Evolutionary conservation across 1,140 invertebrate genomes (phyloP).

Genomic region (Kradibia gibbosae): DNA sequence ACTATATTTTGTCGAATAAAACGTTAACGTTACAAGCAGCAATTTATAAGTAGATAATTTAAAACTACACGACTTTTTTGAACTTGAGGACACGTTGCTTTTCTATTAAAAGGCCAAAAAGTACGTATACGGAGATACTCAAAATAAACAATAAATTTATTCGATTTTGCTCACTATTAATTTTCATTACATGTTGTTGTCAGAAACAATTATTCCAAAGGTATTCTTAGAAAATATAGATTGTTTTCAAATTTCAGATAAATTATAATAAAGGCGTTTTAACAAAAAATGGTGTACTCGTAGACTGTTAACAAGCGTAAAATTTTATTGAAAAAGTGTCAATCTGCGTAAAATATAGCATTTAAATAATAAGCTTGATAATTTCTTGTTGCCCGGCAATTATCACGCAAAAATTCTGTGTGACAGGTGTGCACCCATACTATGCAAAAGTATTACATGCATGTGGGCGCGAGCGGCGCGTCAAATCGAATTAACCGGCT

Average conservation of each 20-base stretch:
- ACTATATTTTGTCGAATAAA: too few species aligned
- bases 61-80: too few species aligned
- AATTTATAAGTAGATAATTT: too few species aligned
- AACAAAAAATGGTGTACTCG: neutral
- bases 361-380: constrained; percentile 1
- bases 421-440: neutral
- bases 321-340: constrained; percentile 10
- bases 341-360: neutral
- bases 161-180: too few species aligned
- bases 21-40: too few species aligned
- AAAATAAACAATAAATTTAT: too few species aligned
- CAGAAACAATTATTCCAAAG: too few species aligned
- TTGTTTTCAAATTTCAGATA: too few species aligned
- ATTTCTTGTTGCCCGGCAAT: neutral
- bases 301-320: neutral
- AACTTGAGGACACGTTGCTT: too few species aligned
- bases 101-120: too few species aligned
- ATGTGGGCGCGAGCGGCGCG: constrained; percentile 55
- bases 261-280: neutral
- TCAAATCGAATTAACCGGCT: constrained; percentile 69
- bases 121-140: too few species aligned
- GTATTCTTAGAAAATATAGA: neutral
- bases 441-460: neutral
- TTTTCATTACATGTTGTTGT: too few species aligned
- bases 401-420: neutral